Base-by-base conservation (phyloP, 1,140 invertebrate genomes). In the Mesaphorura yosii region DNA sequence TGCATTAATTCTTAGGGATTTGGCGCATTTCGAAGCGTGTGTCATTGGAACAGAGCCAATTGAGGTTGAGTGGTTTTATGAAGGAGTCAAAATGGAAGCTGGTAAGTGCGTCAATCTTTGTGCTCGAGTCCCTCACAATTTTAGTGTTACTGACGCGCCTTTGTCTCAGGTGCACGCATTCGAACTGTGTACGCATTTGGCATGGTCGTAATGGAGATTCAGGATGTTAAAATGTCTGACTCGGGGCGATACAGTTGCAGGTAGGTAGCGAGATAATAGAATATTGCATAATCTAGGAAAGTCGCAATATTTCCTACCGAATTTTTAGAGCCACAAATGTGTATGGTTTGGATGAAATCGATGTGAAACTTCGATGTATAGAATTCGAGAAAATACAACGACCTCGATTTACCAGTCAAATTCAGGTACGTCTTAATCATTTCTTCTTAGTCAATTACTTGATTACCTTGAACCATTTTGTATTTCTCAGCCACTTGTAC, bases 41-140 rank as follows among this genome's bases (percentile, higher is more conserved):
- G n/a, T n/a, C n/a, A n/a, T n/a, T n/a, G 31, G 31, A 10, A n/a
- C 10, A 10, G 10, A 95, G 66, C 88, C 83, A 25, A 96, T 97
- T 91, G 79, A 83, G 25, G 88, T 98, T 25, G 90, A 97, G 75
- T 98, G 93, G 93, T 93, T 93, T 75, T 94, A 87, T 64, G 92
- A 98, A 69, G 86, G 84, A 29, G 83, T 94, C 68, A 66, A 79
- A 0, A 75, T 95, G 42, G 84, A 88, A 71, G 87, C 88, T 22
- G 88, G 86, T 70, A 63, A 65, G 4, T 14, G n/a, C n/a, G n/a
- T 55, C 14, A 27, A 47, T 12, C 14, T 12, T 12, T 47, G 14
- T 23, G 25, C 26, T 57, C 14, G 28, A 59, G 22, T 26, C 29
- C 51, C 48, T 17, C 10, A 7, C 10, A 49, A 47, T 14, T n/a